Evolutionary conservation across 1,140 invertebrate genomes (phyloP).

Genomic region (Paraescarpia echinospica): DNA sequence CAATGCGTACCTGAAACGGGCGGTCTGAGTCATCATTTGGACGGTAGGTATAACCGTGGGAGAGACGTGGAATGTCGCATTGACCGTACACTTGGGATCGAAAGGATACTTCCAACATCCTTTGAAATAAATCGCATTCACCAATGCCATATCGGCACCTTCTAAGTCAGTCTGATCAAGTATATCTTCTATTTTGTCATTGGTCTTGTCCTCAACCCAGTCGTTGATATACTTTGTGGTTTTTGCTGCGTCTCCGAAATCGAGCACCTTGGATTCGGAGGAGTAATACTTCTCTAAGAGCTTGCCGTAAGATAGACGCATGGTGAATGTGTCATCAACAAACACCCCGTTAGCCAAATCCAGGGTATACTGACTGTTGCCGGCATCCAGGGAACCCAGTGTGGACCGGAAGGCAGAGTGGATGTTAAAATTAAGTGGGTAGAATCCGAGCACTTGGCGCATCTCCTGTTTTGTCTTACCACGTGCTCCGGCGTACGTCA

Average conservation of each 20-base stretch:
- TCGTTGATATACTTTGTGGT: constrained; percentile 69
- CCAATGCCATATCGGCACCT: constrained; percentile 64
- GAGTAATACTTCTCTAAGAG: neutral
- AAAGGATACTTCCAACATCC: constrained; percentile 75
- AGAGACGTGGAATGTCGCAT: constrained; percentile 42
- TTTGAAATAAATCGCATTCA: constrained; percentile 87
- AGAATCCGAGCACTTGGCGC: neutral
- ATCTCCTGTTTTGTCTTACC: constrained; percentile 67
- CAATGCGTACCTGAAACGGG: constrained; percentile 66
- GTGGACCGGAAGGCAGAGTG: neutral
- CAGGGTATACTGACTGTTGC: neutral
- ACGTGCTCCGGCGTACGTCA: constrained; percentile 78
- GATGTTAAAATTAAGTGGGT: neutral
- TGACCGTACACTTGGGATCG: constrained; percentile 53
- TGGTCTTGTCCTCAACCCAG: constrained; percentile 74
- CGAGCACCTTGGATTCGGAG: neutral
- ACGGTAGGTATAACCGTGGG: constrained; percentile 38
- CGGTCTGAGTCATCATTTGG: constrained; percentile 60
- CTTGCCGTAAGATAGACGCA: neutral
- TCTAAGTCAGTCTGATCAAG: constrained; percentile 61
- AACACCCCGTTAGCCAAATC: neutral
- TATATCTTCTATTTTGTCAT: constrained; percentile 72
- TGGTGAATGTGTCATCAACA: neutral
- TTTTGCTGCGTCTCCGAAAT: neutral
- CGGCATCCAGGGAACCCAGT: neutral